Evolutionary conservation across 2,888 invertebrate species (phyloP), one percentile per base, ranked within the genome.

Genomic region (Protula sp.): DNA sequence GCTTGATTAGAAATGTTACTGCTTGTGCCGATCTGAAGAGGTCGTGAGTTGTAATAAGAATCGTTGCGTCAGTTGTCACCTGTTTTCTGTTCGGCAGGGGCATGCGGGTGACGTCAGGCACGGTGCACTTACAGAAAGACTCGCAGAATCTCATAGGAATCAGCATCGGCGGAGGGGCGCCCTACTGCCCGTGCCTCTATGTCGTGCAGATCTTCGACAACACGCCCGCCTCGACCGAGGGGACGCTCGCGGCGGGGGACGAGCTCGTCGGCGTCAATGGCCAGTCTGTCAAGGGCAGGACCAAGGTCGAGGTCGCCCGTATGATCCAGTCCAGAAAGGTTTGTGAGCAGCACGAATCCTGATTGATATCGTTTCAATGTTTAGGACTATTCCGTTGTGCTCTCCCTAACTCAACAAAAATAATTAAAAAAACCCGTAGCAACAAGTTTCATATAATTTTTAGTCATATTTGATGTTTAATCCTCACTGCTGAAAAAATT

Each of bases 301-400:
- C 94, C 0, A 99, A 99, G 84, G 91, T 93, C 0, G 95, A 98
- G 83, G 99, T 99, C 1, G 99, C 99, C n/a, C 92, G 95, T 81
- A 91, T 98, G 91, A 99, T 99, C 72, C 98, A 99, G 80, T 85
- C 91, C 0, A 88, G 90, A 29, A 88, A 91, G 84, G 90, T 90
- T 75, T 30, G 52, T 54, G 27, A 14, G 9, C 5, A 24, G 27
- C 48, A 30, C 19, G n/a, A n/a, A n/a, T n/a, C n/a, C n/a, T n/a
- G n/a, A n/a, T n/a, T n/a, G n/a, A n/a, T n/a, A n/a, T n/a, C n/a
- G n/a, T n/a, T n/a, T n/a, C n/a, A n/a, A n/a, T n/a, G n/a, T n/a
- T n/a, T n/a, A n/a, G n/a, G n/a, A n/a, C n/a, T n/a, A n/a, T n/a
- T n/a, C n/a, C n/a, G n/a, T n/a, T n/a, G n/a, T n/a, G n/a, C n/a